A percentile compares a stretch with the other conserved stretches of the same genome.
Conservation (phyloP, 2,888 invertebrate genomes). For the Drosophila anceps region DNA sequence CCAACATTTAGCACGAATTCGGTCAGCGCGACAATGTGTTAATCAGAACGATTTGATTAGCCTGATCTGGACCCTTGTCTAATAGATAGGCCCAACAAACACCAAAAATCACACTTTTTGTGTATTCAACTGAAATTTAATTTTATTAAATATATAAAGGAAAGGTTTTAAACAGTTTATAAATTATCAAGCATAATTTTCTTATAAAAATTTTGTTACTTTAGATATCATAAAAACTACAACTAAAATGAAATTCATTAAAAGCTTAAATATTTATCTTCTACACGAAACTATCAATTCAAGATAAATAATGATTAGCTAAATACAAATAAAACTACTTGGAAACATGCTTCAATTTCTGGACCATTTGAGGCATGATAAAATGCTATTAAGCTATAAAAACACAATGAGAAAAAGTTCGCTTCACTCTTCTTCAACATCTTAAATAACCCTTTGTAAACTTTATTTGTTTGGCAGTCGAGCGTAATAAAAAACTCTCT, state of each 20-base stretch:
- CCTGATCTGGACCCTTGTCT: conserved; percentile 11
- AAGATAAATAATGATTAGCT: neutral
- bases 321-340: neutral
- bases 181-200: neutral
- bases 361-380: conserved; percentile 1
- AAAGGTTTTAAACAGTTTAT: neutral
- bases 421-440: neutral
- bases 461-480: conserved; percentile 5
- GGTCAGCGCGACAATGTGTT: conserved; percentile 13
- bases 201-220: too few relatives aligned
- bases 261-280: neutral
- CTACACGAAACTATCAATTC: neutral
- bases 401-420: conserved; percentile 21
- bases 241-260: neutral
- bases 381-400: conserved; percentile 9
- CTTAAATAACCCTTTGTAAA: conserved; percentile 10
- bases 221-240: too few relatives aligned
- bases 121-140: neutral
- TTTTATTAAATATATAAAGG: neutral
- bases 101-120: neutral
- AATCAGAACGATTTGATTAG: conserved; percentile 7
- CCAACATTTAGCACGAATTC: neutral
- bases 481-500: neutral
- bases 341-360: neutral
- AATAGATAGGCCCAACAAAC: neutral